Percentiles rank a stretch among this genome's conserved stretches.
phyloP scores from a whole-genome alignment of 2,113 vertebrate genomes.

The Boleophthalmus pectinirostris region DNA sequence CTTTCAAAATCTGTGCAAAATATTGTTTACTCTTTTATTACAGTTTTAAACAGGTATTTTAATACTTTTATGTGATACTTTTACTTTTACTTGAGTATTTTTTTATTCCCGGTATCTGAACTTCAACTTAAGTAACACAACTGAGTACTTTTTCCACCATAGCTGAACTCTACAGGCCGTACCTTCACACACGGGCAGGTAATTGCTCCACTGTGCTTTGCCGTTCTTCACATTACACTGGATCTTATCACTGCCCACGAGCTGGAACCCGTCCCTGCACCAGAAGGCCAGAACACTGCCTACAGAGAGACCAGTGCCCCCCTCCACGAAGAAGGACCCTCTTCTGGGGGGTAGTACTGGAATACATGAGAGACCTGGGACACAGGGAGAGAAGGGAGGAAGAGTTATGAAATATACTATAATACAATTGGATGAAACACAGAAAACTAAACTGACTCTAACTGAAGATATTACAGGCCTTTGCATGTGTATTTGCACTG shows the following conservation, averaged over 20 bases:
- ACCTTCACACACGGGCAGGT: constrained; percentile 78
- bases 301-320: constrained; percentile 62
- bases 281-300: constrained; percentile 76
- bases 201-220: constrained; percentile 74
- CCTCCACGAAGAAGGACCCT: constrained; percentile 76
- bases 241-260: constrained; percentile 77
- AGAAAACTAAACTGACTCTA: neutral
- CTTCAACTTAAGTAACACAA: no score
- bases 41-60: no score
- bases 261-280: constrained; percentile 80
- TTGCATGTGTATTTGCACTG: neutral
- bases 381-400: neutral
- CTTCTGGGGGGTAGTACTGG: constrained; percentile 69
- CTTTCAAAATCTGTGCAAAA: no score
- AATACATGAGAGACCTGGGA: constrained; percentile 66
- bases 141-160: no score
- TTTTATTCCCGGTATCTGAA: no score
- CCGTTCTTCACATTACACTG: constrained; percentile 60
- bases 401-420: neutral
- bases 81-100: no score
- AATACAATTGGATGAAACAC: neutral
- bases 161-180: neutral
- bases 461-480: neutral
- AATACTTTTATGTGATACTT: no score
- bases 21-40: no score